Base-by-base conservation (phyloP, 2,113 vertebrate species). In the Butorides virescens region DNA sequence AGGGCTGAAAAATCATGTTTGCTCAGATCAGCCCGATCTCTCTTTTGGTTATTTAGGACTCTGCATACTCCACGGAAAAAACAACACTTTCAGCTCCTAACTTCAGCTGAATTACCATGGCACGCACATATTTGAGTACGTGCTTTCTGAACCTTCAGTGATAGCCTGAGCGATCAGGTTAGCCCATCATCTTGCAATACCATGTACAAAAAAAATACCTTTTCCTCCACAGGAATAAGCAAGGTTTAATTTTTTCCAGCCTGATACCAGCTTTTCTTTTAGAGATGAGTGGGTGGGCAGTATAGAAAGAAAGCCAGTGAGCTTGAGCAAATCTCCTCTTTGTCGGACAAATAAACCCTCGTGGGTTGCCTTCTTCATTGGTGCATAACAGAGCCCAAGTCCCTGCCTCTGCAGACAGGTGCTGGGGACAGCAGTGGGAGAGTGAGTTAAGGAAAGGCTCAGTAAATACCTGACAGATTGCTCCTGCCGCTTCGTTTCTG, bases 1-100 rank as follows among this genome's bases (percentile, higher is more conserved):
- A 85, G 93, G 89, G 44, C 55, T 95, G 94, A 95, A 97, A 96
- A 96, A 96, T 94, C 74, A 89, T 77, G 32, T 94, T 96, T 89
- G 70, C 84, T 52, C 77, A 66, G 30, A 93, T 74, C 74, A 84
- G 61, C 66, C 70, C 32, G 8, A 50, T 85, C 66, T 86, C 61
- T 75, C 75, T 74, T 46, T 30, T 3, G 12, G 27, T 97, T 94
- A 94, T 92, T 96, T 96, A 94, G 77, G 59, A n/a, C 56, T 73
- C 72, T 17, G 26, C 65, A 71, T 65, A 88, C 87, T 70, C 79
- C 37, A 49, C 29, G n/a, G 37, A 32, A 36, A 62, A 44, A 80
- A 47, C n/a, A 83, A 53, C 22, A 66, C 46, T 79, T 90, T 22
- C 65, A 59, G 20, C 65, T 86, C 80, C 78, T 58, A 56, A 68